These are phyloP conservation scores for Centropyge bicolor DNA, from an alignment of 2,797 vertebrate species.

Conservation along the genomic window DNA sequence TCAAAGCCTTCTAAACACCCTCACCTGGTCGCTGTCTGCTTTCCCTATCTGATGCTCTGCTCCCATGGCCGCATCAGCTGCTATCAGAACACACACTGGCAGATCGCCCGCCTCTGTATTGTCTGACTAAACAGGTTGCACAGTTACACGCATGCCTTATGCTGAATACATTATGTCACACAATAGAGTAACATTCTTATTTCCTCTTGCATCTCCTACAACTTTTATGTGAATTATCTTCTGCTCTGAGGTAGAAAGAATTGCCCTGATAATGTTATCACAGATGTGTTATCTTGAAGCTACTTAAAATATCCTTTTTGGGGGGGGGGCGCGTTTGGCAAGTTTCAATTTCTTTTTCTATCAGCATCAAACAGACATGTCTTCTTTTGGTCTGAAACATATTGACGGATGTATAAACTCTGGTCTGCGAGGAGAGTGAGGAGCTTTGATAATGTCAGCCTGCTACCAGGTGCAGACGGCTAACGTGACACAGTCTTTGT, in stretches of 20 bases:
- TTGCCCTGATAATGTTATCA: constrained; percentile 61
- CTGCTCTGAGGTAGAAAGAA: constrained; percentile 48
- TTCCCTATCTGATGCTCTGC: constrained; percentile 72
- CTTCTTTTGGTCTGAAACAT: constrained; percentile 59
- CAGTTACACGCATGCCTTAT: constrained; percentile 55
- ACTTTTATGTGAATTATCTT: constrained; percentile 61
- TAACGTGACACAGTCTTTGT: constrained; percentile 65
- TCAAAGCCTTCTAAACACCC: constrained; percentile 65
- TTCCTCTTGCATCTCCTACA: constrained; percentile 37
- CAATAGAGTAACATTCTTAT: constrained; percentile 44
- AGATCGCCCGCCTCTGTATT: constrained; percentile 53
- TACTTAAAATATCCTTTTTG: constrained; percentile 70
- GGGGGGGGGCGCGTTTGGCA: constrained; percentile 38
- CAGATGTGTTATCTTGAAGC: constrained; percentile 66
- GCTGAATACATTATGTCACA: constrained; percentile 58
- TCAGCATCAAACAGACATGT: constrained; percentile 73
- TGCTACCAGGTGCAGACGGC: constrained; percentile 68
- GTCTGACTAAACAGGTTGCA: constrained; percentile 72
- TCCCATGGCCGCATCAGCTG: constrained; percentile 62
- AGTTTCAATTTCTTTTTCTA: constrained; percentile 84
- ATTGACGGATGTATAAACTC: constrained; percentile 67
- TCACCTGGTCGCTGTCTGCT: constrained; percentile 67
- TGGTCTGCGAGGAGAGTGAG: constrained; percentile 42
- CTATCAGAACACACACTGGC: constrained; percentile 55
- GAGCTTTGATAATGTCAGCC: constrained; percentile 76